phyloP scores from a whole-genome alignment of 2,888 invertebrate genomes.

The Hartigia nigra region DNA sequence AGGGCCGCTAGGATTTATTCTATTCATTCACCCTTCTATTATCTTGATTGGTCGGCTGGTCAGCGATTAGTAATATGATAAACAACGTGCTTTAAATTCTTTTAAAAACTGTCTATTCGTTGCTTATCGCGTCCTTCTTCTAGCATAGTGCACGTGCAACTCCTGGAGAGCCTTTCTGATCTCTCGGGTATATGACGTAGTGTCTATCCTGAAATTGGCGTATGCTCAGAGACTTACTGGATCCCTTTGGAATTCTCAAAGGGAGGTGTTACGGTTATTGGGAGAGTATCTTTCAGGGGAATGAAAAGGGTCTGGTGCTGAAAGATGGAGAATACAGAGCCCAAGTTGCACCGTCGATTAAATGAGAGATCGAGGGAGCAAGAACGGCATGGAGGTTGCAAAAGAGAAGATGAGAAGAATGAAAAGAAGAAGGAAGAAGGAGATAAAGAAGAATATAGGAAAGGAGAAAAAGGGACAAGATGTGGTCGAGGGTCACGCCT shows the following conservation, averaged over 20 bases:
- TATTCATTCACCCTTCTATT: slow-evolving; percentile 34
- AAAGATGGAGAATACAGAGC: slow-evolving; percentile 11
- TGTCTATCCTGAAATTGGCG: background rate
- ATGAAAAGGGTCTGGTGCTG: slow-evolving; percentile 15
- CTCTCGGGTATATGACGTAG: background rate
- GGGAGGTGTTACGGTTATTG: slow-evolving; percentile 48
- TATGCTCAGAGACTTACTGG: background rate
- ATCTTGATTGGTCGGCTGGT: slow-evolving; percentile 34
- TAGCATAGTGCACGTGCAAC: background rate
- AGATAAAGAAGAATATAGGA: slow-evolving; percentile 27
- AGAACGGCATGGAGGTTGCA: slow-evolving; percentile 22
- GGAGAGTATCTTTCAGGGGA: slow-evolving; percentile 14
- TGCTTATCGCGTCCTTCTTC: background rate
- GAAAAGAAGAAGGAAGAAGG: slow-evolving; percentile 8
- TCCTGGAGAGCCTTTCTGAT: background rate
- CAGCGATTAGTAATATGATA: slow-evolving; percentile 35
- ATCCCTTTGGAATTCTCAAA: slow-evolving; percentile 40
- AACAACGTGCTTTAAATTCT: slow-evolving; percentile 14
- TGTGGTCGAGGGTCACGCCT: slow-evolving; percentile 51
- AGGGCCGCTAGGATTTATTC: slow-evolving; percentile 34
- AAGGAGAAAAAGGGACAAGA: slow-evolving; percentile 30
- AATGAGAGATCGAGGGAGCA: slow-evolving; percentile 26
- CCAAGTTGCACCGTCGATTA: slow-evolving; percentile 9
- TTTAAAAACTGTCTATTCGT: background rate
- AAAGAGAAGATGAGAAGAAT: slow-evolving; percentile 5